Evolutionary conservation across 2,797 vertebrate genomes (phyloP), one percentile per base, ranked within the genome.

Genomic region (Mormyrops attenuatus): DNA sequence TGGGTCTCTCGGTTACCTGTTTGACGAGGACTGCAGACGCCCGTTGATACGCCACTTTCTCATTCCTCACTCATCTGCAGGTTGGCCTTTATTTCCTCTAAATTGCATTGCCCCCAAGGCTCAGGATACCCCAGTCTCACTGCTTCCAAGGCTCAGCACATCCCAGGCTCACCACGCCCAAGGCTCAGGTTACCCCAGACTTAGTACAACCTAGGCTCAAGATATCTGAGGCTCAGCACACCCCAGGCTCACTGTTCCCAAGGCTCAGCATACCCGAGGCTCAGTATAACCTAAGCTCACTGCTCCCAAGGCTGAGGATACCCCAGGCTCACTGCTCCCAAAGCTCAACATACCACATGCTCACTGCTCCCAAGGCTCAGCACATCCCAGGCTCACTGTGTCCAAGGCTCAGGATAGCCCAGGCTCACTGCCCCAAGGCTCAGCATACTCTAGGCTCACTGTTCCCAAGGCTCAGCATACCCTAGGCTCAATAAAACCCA

Each of bases 41-140:
- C 26, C 26, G 26, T 30, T 30, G 26, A 30, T 30, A 30, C 26
- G 26, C 26, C 26, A 30, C 26, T 30, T 89, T 90, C 91, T 92
- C 73, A 22, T 22, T 89, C 52, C 88, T 89, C 15, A 86, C 90
- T 91, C 89, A 89, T 84, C 66, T 88, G 90, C 90, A 89, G 55
- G 88, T 90, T 86, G 2, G 88, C 88, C 89, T 91, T 91, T 73
- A 89, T 91, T 91, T 91, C 85, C 89, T 90, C 89, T 90, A 90
- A 92, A 92, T 89, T 60, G 88, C 88, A 49, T 7, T 44, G 22
- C 30, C 38, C 0, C 13, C 77, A 1, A 17, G 53, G 53, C 53
- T 55, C 53, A 63, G 22, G 11, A 73, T 30, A 17, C 69, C 9
- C 11, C n/a, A 69, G 0, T 11, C 66, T 73, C 26, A 73, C 4